Evolutionary conservation across 1,140 invertebrate genomes (phyloP).

Genomic region (Neuroterus valhalla): DNA sequence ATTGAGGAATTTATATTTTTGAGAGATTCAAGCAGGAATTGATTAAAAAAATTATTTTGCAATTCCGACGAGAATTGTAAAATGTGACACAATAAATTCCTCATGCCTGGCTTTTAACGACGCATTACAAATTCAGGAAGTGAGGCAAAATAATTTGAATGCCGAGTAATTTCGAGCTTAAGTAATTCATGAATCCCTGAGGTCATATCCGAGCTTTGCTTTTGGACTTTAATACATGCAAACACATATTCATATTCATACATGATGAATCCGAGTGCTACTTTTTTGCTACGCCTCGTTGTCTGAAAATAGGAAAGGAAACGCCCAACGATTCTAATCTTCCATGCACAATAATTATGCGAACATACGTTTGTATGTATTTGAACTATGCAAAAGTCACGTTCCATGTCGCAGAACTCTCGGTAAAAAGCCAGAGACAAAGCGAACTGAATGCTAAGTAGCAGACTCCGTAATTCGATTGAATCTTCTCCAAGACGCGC

Average conservation of each 20-base stretch:
- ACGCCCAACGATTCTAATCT: no score
- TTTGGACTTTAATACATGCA: background rate
- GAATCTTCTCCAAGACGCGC: background rate
- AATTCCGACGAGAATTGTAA: background rate
- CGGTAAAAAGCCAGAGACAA: constrained; percentile 12
- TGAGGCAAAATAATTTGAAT: constrained; percentile 15
- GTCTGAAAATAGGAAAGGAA: no score
- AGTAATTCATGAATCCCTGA: constrained; percentile 1
- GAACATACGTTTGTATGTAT: background rate
- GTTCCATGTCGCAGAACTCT: constrained; percentile 14
- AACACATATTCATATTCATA: no score
- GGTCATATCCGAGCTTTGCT: background rate
- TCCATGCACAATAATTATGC: background rate
- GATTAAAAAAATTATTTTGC: no score
- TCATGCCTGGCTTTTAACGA: constrained; percentile 11
- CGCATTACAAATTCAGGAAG: constrained; percentile 15
- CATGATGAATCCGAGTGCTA: no score
- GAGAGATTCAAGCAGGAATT: no score
- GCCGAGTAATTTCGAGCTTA: constrained; percentile 6
- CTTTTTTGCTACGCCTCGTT: no score
- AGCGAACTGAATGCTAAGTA: constrained; percentile 15
- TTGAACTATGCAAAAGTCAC: background rate
- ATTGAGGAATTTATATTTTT: no score
- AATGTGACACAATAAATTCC: background rate
- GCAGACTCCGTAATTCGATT: constrained; percentile 22